Evolutionary conservation across 2,797 vertebrate genomes (phyloP).

Genomic region (Cyclura pinguis): DNA sequence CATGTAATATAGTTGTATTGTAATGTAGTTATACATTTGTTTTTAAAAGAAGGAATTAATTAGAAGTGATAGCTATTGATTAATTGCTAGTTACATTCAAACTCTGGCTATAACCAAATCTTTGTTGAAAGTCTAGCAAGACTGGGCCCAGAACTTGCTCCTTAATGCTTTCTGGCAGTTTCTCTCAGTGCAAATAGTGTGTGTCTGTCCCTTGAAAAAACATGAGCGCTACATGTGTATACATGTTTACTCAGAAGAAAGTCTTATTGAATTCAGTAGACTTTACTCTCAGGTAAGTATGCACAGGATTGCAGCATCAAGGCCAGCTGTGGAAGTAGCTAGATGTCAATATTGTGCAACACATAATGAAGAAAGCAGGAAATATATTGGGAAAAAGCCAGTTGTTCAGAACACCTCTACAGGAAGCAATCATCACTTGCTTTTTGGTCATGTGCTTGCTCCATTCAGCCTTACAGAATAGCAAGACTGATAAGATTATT

Average conservation of each 20-base stretch:
- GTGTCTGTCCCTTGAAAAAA: not conserved
- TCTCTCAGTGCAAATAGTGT: not conserved
- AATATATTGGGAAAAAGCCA: not conserved
- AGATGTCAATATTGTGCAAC: not conserved
- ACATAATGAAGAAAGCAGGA: not conserved
- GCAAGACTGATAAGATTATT: not conserved
- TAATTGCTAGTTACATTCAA: too few relatives aligned
- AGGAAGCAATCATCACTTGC: not conserved
- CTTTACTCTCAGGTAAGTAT: not conserved
- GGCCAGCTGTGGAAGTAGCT: not conserved
- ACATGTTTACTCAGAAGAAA: not conserved
- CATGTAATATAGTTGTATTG: too few relatives aligned
- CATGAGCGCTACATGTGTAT: not conserved
- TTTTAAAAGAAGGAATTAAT: too few relatives aligned
- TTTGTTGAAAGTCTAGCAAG: too few relatives aligned
- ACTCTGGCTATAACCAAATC: too few relatives aligned
- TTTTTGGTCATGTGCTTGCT: not conserved
- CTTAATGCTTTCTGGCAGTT: not conserved
- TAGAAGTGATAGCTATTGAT: too few relatives aligned
- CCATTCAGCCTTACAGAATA: not conserved
- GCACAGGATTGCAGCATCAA: not conserved
- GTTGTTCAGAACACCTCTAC: not conserved
- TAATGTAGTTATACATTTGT: too few relatives aligned
- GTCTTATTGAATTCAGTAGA: not conserved
- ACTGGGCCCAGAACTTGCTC: too few relatives aligned